These are phyloP conservation scores for Oryzias sinensis DNA, from an alignment of 2,797 vertebrate genomes.

Conservation along the genomic window DNA sequence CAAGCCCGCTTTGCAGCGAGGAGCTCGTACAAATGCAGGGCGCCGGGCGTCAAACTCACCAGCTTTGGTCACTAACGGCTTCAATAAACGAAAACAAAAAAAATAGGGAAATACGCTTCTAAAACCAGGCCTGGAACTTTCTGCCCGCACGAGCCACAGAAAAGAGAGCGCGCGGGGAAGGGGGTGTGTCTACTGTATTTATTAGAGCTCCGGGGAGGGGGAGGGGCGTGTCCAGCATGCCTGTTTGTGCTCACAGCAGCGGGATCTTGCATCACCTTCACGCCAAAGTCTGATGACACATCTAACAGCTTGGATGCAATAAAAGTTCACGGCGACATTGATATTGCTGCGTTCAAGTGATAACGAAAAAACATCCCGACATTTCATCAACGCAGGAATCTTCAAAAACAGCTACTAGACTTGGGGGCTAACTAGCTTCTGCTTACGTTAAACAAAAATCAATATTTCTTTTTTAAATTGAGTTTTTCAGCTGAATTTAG, in stretches of 20 bases:
- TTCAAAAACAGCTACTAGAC: background rate
- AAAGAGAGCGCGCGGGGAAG: constrained; percentile 5
- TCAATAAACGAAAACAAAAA: background rate
- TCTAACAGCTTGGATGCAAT: constrained; percentile 20
- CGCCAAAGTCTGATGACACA: constrained; percentile 67
- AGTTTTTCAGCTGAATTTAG: no score
- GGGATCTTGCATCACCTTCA: constrained; percentile 71
- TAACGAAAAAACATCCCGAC: background rate
- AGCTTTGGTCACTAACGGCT: constrained; percentile 10
- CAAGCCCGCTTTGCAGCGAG: no score
- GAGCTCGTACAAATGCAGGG: background rate
- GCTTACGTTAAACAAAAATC: no score
- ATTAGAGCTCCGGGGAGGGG: constrained; percentile 7
- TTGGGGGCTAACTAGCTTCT: no score
- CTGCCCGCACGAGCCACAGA: background rate
- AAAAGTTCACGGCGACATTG: background rate
- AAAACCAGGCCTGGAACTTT: background rate
- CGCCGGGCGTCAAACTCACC: constrained; percentile 39
- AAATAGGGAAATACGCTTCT: background rate
- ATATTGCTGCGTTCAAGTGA: no score
- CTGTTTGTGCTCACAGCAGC: constrained; percentile 47
- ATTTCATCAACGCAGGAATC: background rate
- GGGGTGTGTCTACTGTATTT: constrained; percentile 34
- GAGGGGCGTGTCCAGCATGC: constrained; percentile 60
- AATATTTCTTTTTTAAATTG: no score